Conservation (phyloP, 92 coral and sea anemone genomes). For the Paragorgia papillata region DNA sequence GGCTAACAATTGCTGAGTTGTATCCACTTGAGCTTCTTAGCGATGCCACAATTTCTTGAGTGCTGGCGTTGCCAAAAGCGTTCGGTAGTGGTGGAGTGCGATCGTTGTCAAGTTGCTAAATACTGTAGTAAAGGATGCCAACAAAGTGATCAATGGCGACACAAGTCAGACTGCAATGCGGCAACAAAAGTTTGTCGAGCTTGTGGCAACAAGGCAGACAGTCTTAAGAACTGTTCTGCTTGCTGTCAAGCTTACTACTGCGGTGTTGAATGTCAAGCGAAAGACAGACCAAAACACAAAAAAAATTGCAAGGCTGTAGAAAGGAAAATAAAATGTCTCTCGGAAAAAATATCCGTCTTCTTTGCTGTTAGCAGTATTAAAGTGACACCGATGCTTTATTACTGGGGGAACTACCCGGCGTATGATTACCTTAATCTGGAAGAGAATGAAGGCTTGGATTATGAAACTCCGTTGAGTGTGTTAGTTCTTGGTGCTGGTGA, state of each 20-base stretch:
- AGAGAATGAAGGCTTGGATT: slow-evolving; percentile 71
- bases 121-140: slow-evolving; percentile 66
- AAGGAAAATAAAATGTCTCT: slow-evolving; percentile 12
- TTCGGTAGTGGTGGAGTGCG: slow-evolving; percentile 35
- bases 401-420: slow-evolving; percentile 82
- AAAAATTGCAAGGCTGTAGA: slow-evolving; percentile 42
- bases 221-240: slow-evolving; percentile 48
- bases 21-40: too few species aligned
- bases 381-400: slow-evolving; percentile 53
- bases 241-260: slow-evolving; percentile 65
- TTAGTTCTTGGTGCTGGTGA: slow-evolving; percentile 82
- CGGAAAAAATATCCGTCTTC: neutral
- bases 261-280: slow-evolving; percentile 49
- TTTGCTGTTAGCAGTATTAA: neutral
- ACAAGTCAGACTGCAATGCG: slow-evolving; percentile 57
- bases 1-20: too few species aligned
- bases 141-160: slow-evolving; percentile 63
- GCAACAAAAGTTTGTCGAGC: slow-evolving; percentile 47
- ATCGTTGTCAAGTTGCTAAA: slow-evolving; percentile 61
- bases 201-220: slow-evolving; percentile 41
- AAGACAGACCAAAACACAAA: slow-evolving; percentile 58
- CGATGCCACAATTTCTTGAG: slow-evolving; percentile 51
- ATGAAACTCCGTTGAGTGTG: slow-evolving; percentile 49
- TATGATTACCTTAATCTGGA: slow-evolving; percentile 66
- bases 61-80: slow-evolving; percentile 64